Evolutionary conservation across 2,888 invertebrate species (phyloP).

Genomic region (Melanchra persicariae): DNA sequence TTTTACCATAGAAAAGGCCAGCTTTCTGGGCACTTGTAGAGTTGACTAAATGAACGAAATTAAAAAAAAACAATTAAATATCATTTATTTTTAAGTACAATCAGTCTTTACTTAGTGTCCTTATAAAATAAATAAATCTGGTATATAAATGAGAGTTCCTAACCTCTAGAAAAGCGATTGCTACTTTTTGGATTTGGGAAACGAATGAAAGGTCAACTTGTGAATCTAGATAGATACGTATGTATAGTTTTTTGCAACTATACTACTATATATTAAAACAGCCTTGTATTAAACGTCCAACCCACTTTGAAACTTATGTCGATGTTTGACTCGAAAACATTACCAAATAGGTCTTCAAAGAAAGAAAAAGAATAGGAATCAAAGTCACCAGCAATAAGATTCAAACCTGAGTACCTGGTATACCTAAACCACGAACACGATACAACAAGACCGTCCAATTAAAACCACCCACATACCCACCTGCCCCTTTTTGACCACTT

Average conservation of each 20-base stretch:
- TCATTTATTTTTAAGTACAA: too few relatives aligned
- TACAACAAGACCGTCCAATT: slow-evolving; percentile 31
- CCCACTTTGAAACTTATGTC: too few relatives aligned
- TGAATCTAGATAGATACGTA: slow-evolving; percentile 9
- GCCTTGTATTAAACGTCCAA: background rate
- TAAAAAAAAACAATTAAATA: too few relatives aligned
- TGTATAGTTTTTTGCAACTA: too few relatives aligned
- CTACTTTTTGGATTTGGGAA: background rate
- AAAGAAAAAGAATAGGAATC: too few relatives aligned
- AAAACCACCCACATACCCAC: slow-evolving; percentile 23
- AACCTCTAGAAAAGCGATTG: background rate
- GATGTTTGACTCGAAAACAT: background rate
- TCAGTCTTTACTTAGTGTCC: too few relatives aligned
- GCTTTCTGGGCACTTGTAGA: too few relatives aligned
- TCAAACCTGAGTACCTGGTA: background rate
- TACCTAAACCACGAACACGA: background rate
- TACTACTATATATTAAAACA: background rate
- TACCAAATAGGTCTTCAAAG: background rate
- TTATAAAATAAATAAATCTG: background rate
- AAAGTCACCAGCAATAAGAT: background rate
- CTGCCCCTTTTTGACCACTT: slow-evolving; percentile 16
- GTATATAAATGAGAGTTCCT: background rate
- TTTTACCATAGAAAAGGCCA: too few relatives aligned
- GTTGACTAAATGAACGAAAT: too few relatives aligned
- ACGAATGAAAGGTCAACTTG: background rate